phyloP scores from a whole-genome alignment of 1,140 invertebrate species.

The Liolophura sinensis region DNA sequence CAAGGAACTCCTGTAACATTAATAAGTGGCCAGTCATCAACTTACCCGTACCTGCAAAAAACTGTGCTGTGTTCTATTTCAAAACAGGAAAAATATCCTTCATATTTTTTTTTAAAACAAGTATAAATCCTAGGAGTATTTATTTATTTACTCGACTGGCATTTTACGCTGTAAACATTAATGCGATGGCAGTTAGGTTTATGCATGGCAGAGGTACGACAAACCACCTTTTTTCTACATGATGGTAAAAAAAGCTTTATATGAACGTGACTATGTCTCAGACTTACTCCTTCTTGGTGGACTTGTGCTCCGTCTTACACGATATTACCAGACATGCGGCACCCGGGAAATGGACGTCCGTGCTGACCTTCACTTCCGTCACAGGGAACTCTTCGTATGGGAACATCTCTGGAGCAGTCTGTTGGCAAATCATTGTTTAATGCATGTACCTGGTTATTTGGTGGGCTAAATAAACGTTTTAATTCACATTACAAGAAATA shows the following conservation, averaged over 20 bases:
- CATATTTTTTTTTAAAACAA: too few relatives aligned
- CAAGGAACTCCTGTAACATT: conserved; percentile 39
- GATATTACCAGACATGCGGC: conserved; percentile 55
- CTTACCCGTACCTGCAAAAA: neutral
- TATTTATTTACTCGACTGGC: too few relatives aligned
- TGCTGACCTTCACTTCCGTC: conserved; percentile 48
- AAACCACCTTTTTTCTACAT: too few relatives aligned
- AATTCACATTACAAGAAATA: too few relatives aligned
- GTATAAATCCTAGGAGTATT: too few relatives aligned
- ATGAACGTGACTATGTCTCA: neutral
- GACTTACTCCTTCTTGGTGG: conserved; percentile 56
- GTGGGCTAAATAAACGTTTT: neutral
- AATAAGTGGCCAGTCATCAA: conserved; percentile 3
- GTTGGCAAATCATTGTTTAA: neutral
- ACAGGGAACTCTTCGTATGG: conserved; percentile 52
- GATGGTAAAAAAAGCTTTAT: too few relatives aligned
- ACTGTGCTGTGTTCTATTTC: neutral
- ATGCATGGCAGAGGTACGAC: too few relatives aligned
- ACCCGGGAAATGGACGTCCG: conserved; percentile 53
- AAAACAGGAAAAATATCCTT: conserved; percentile 2
- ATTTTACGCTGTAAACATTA: too few relatives aligned
- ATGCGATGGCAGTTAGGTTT: too few relatives aligned
- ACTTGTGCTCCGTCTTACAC: conserved; percentile 49
- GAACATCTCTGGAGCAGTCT: conserved; percentile 58
- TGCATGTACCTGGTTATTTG: neutral